Conservation (phyloP, 2,888 invertebrate genomes). For the Capitulum mitella region DNA sequence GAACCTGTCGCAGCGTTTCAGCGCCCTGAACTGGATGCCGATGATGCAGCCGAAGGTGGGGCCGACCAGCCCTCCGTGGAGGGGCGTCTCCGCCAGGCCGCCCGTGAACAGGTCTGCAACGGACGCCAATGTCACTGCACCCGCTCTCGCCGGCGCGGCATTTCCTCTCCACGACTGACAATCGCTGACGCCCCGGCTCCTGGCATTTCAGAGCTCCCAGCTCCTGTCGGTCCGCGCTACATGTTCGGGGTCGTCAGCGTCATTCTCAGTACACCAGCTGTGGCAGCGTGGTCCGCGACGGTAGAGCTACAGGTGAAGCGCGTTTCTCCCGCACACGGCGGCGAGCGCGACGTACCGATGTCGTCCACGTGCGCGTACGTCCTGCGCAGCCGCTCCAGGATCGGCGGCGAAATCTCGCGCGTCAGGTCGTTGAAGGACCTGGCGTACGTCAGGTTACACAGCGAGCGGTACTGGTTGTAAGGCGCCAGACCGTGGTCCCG, state of each 20-base stretch:
- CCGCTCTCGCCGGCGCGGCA: neutral
- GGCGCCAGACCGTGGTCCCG: slow-evolving; percentile 47
- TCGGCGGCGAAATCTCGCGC: slow-evolving; percentile 44
- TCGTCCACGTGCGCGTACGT: slow-evolving; percentile 51
- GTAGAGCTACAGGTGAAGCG: no score
- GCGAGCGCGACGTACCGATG: slow-evolving; percentile 53
- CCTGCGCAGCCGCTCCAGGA: slow-evolving; percentile 42
- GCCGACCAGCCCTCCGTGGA: slow-evolving; percentile 52
- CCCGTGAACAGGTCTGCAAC: slow-evolving; percentile 50
- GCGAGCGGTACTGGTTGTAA: slow-evolving; percentile 46
- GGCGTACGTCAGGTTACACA: slow-evolving; percentile 48
- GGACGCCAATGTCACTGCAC: neutral
- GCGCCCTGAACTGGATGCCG: slow-evolving; percentile 49
- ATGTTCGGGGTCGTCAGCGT: no score
- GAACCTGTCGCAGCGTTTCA: slow-evolving; percentile 52
- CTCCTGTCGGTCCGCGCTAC: no score
- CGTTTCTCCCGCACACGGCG: no score
- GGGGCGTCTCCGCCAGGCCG: slow-evolving; percentile 50
- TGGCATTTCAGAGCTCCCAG: no score
- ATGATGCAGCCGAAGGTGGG: slow-evolving; percentile 55
- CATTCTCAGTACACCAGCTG: no score
- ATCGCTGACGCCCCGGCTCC: no score
- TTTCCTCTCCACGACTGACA: neutral
- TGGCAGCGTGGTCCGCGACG: no score
- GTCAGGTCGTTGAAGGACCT: slow-evolving; percentile 47